Evolutionary conservation across 1,140 invertebrate genomes (phyloP).

Genomic region (Aleiodes sp.): DNA sequence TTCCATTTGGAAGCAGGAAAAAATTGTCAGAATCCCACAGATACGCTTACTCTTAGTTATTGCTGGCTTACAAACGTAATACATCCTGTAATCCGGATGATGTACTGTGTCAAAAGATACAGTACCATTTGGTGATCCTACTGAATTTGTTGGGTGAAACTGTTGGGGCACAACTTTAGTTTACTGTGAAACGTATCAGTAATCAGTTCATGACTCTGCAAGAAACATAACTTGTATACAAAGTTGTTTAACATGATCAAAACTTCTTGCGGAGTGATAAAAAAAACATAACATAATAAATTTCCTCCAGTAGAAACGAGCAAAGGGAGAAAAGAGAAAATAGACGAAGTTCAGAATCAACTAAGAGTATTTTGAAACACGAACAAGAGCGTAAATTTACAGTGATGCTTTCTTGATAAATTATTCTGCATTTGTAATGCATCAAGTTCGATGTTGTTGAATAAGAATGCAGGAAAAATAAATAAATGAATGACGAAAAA

Average conservation of each 20-base stretch:
- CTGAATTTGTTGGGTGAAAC: background rate
- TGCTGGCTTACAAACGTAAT: background rate
- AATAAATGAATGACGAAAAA: background rate
- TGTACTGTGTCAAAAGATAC: conserved; percentile 1
- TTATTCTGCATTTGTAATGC: background rate
- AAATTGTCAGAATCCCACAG: background rate
- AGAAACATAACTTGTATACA: background rate
- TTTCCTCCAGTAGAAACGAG: background rate
- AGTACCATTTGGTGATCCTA: background rate
- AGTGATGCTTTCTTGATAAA: background rate
- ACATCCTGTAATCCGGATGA: conserved; percentile 1
- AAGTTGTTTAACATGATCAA: background rate
- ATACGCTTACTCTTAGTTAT: background rate
- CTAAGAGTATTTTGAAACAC: background rate
- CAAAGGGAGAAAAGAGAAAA: too few relatives aligned
- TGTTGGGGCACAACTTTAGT: background rate
- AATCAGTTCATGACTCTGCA: background rate
- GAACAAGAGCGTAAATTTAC: too few relatives aligned
- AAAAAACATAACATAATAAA: background rate
- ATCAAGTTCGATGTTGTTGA: background rate
- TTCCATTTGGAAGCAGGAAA: too few relatives aligned
- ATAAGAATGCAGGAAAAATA: background rate
- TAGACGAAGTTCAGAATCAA: too few relatives aligned
- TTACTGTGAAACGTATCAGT: background rate
- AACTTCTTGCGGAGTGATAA: background rate